These are phyloP conservation scores for Oxyteleia sp. DNA, from an alignment of 2,888 invertebrate genomes.

Conservation along the genomic window DNA sequence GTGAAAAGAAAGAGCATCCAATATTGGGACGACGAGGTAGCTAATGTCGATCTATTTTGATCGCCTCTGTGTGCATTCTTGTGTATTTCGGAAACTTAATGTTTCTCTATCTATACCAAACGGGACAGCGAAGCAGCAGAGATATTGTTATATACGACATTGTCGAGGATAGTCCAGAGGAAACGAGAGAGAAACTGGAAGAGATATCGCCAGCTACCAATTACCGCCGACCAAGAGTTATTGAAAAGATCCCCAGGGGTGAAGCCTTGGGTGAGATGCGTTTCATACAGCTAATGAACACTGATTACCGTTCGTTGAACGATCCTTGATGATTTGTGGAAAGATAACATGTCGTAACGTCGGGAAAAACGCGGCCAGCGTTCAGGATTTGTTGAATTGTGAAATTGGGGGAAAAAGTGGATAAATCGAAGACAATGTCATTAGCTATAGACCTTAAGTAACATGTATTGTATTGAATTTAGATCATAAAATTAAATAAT, in stretches of 20 bases:
- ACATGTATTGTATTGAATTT: not conserved
- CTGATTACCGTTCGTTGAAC: conserved; percentile 84
- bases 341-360: conserved; percentile 66
- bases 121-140: conserved; percentile 81
- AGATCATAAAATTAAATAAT: not conserved
- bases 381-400: conserved; percentile 44
- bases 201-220: conserved; percentile 84
- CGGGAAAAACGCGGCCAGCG: conserved; percentile 39
- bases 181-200: conserved; percentile 76
- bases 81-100: conserved; percentile 84
- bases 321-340: conserved; percentile 83
- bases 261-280: conserved; percentile 80
- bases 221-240: conserved; percentile 86
- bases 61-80: conserved; percentile 74
- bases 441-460: conserved; percentile 5
- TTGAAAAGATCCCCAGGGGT: conserved; percentile 86
- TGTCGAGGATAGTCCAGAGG: conserved; percentile 80
- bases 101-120: conserved; percentile 86
- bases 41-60: conserved; percentile 76
- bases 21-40: conserved; percentile 75
- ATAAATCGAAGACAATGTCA: conserved; percentile 27
- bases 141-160: conserved; percentile 87
- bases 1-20: conserved; percentile 81
- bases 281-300: conserved; percentile 85
- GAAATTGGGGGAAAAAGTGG: conserved; percentile 26